These are phyloP conservation scores for Tokudaia muenninki DNA, from an alignment of 2,797 vertebrate genomes.

Conservation along the genomic window DNA sequence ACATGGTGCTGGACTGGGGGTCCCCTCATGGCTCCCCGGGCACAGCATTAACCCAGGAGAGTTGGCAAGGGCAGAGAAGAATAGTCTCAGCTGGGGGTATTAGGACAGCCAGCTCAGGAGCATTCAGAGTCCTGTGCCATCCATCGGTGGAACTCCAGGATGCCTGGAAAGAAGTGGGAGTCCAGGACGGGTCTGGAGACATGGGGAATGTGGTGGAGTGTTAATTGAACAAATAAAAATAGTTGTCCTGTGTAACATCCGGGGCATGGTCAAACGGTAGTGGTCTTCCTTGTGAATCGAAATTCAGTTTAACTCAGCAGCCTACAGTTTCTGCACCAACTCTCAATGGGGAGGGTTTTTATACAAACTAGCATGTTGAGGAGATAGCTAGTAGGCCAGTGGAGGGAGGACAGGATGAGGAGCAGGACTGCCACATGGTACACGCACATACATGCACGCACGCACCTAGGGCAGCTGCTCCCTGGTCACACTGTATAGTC, in stretches of 20 bases:
- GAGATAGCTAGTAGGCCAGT: neutral
- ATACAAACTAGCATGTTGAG: neutral
- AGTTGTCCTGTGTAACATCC: neutral
- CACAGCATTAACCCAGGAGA: fast-evolving
- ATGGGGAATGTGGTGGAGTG: fast-evolving
- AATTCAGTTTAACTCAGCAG: neutral
- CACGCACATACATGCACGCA: too few species aligned
- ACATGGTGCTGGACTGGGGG: fast-evolving
- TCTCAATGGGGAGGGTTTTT: neutral
- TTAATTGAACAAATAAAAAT: neutral
- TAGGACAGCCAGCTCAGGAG: neutral
- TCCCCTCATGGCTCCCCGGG: neutral
- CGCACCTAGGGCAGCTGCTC: neutral
- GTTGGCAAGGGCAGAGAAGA: neutral
- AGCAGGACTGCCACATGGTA: neutral
- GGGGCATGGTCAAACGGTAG: neutral
- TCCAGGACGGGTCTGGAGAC: neutral
- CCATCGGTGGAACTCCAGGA: neutral
- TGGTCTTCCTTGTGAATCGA: neutral
- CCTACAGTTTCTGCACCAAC: neutral
- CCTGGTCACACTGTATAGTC: neutral
- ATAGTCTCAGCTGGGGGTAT: neutral
- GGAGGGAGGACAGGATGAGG: neutral
- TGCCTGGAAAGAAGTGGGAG: neutral
- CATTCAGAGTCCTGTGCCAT: neutral